A percentile compares a stretch with the other conserved stretches of the same genome.
These are phyloP conservation scores for Periplaneta americana DNA, from an alignment of 1,140 invertebrate genomes.

Conservation along the genomic window DNA sequence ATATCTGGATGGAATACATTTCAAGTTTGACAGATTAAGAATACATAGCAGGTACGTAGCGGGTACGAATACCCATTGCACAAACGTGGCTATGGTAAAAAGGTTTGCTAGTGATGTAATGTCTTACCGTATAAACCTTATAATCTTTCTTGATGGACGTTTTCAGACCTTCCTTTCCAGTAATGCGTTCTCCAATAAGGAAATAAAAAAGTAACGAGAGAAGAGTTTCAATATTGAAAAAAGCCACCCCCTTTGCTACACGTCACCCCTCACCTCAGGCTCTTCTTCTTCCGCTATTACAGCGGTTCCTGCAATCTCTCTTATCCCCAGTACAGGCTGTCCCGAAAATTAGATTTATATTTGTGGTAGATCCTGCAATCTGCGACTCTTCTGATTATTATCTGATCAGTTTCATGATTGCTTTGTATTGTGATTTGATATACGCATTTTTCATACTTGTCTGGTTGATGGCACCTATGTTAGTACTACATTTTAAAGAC, in stretches of 20 bases:
- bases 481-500: too few relatives aligned
- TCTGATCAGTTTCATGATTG: too few relatives aligned
- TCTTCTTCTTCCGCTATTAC: neutral
- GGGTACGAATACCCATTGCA: neutral
- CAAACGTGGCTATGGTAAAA: neutral
- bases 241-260: neutral
- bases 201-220: conserved; percentile 12
- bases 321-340: neutral
- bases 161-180: neutral
- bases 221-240: conserved; percentile 12
- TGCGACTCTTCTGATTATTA: too few relatives aligned
- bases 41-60: neutral
- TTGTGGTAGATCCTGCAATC: neutral
- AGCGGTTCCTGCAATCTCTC: neutral
- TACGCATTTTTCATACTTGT: too few relatives aligned
- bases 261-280: neutral
- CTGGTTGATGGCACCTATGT: too few relatives aligned
- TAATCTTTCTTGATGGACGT: conserved; percentile 17
- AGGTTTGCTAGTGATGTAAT: conserved; percentile 11
- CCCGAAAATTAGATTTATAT: neutral
- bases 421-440: too few relatives aligned
- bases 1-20: neutral
- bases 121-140: conserved; percentile 15
- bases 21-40: neutral
- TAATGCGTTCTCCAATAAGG: conserved; percentile 18